Evolutionary conservation across 2,113 vertebrate species (phyloP).

Genomic region (Diphyllodes magnificus): DNA sequence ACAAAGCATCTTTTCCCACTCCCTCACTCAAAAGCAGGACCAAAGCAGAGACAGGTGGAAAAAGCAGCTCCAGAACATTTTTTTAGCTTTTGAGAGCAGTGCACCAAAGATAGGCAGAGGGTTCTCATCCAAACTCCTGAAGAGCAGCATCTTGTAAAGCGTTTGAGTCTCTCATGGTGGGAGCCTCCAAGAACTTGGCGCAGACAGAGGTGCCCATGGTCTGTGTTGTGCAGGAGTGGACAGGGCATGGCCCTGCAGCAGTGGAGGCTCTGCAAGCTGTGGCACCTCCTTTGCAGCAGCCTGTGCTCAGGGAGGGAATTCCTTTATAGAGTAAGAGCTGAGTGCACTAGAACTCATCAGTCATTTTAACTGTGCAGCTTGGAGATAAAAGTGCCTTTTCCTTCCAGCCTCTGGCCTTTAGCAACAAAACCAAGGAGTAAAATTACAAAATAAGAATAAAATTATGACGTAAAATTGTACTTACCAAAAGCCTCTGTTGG

Average conservation of each 20-base stretch:
- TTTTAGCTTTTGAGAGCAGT: not conserved
- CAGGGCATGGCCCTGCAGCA: not conserved
- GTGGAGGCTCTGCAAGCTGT: not conserved
- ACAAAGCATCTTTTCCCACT: not conserved
- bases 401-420: not conserved
- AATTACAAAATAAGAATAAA: not conserved
- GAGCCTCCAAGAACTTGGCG: not conserved
- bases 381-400: not conserved
- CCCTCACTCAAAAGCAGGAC: not conserved
- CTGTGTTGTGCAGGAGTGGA: not conserved
- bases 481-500: not conserved
- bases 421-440: not conserved
- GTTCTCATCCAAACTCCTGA: not conserved
- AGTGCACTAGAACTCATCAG: fast-evolving
- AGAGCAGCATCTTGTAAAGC: not conserved
- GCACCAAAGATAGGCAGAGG: not conserved
- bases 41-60: not conserved
- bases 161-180: fast-evolving
- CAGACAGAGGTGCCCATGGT: not conserved
- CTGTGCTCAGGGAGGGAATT: not conserved
- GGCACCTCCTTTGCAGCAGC: not conserved
- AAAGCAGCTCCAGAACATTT: not conserved
- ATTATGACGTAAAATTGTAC: not conserved
- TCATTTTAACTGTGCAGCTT: not conserved
- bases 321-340: not conserved